Evolutionary conservation across 2,113 vertebrate species (phyloP).

Genomic region (Megaleporinus macrocephalus): DNA sequence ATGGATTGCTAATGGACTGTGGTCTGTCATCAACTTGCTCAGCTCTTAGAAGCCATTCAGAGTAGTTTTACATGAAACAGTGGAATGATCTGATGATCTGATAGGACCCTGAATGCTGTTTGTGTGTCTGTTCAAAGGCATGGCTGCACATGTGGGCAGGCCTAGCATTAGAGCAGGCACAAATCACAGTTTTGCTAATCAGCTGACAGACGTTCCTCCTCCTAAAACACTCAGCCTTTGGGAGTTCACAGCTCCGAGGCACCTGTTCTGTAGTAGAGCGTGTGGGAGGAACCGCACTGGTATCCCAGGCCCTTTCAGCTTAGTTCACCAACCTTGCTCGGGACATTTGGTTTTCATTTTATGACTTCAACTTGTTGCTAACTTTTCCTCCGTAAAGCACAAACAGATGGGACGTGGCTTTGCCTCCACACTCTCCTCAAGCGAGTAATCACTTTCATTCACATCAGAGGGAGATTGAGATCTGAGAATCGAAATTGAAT

Average conservation of each 20-base stretch:
- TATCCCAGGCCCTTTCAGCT: slow-evolving; percentile 59
- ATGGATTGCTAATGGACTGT: slow-evolving; percentile 44
- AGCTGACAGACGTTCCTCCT: not conserved
- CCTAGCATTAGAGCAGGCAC: slow-evolving; percentile 8
- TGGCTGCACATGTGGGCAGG: not conserved
- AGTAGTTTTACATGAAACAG: slow-evolving; percentile 21
- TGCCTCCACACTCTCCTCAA: slow-evolving; percentile 44
- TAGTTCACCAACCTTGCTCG: slow-evolving; percentile 60
- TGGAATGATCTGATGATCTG: slow-evolving; percentile 3
- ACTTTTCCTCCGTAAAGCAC: slow-evolving; percentile 68
- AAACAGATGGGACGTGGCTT: slow-evolving; percentile 71
- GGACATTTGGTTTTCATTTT: slow-evolving; percentile 81
- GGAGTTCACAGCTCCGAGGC: slow-evolving; percentile 56
- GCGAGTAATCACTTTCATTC: slow-evolving; percentile 49
- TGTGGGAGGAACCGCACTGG: slow-evolving; percentile 46
- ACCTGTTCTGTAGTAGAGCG: slow-evolving; percentile 70
- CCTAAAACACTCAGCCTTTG: slow-evolving; percentile 41
- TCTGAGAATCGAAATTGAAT: slow-evolving; percentile 37
- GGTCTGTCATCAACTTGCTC: slow-evolving; percentile 46
- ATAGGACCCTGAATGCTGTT: slow-evolving; percentile 6
- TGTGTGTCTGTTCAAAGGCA: slow-evolving; percentile 17
- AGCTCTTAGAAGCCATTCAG: slow-evolving; percentile 24
- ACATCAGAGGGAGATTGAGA: slow-evolving; percentile 28
- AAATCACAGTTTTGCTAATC: slow-evolving; percentile 8
- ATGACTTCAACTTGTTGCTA: slow-evolving; percentile 76